Evolutionary conservation across 2,888 invertebrate genomes (phyloP), one percentile per base, ranked within the genome.

Genomic region (Drosophila limbata): DNA sequence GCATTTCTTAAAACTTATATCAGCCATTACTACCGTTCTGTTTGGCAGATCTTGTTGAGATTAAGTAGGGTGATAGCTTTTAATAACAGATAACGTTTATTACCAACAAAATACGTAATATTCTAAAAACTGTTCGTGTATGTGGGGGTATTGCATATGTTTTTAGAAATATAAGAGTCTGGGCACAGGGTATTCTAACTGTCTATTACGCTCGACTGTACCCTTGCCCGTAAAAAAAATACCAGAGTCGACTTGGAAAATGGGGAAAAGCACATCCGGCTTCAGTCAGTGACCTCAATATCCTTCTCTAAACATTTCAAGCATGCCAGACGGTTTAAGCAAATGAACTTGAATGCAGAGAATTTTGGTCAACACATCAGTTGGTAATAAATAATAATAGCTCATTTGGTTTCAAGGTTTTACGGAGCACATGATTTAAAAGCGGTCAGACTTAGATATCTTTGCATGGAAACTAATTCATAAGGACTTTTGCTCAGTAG

Each of bases 331-430:
- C n/a, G 21, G 35, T 53, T 61, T 37, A 37, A 62, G 15, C n/a
- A 56, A n/a, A 19, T 56, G 35, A 13, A 15, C 11, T 17, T 40
- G 13, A 40, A 53, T 53, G 40, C 9, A 31, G 2, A 25, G 25
- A 25, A 33, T 37, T 48, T 61, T 69, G 47, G 45, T 15, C 62
- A 63, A 48, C 42, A 56, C 10, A 39, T 39, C 9, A 17, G 45
- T 19, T 9, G 52, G 33, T 45, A 50, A 77, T 83, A 74, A 77
- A 83, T 80, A 80, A 81, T 77, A 80, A 77, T 77, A 53, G 70
- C 62, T 67, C 42, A 77, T 77, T 77, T 59, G 25, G 47, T n/a
- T 65, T 39, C 44, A 48, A 72, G 42, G 50, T 47, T 28, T 28
- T 45, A 21, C 56, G 11, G 10, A 55, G 17, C 19, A 6, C 11